phyloP scores from a whole-genome alignment of 2,797 vertebrate genomes.

The Saguinus oedipus region DNA sequence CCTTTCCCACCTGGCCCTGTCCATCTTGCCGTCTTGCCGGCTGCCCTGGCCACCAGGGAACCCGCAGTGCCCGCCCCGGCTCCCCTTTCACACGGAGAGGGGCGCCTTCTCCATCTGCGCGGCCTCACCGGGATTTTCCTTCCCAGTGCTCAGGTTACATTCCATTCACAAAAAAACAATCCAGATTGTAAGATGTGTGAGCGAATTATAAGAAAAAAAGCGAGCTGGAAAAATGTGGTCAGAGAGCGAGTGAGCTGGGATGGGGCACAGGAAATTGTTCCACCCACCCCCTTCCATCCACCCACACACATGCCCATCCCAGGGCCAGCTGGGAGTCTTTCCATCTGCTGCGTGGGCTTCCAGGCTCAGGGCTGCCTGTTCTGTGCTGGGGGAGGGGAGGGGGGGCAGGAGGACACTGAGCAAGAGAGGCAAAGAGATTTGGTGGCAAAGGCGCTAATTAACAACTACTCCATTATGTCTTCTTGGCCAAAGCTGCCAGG shows the following conservation, averaged over 20 bases:
- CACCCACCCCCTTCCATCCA: background rate
- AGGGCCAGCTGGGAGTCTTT: slow-evolving; percentile 5
- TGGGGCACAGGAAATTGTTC: slow-evolving; percentile 15
- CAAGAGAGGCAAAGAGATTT: background rate
- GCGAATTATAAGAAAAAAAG: background rate
- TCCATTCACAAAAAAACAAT: slow-evolving; percentile 78
- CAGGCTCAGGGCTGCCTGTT: background rate
- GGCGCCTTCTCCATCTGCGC: slow-evolving; percentile 68
- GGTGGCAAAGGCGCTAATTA: background rate
- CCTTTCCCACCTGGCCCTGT: slow-evolving; percentile 80
- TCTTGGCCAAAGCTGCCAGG: background rate
- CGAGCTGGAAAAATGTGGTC: slow-evolving; percentile 38
- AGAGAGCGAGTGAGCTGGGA: background rate
- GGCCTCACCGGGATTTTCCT: slow-evolving; percentile 33
- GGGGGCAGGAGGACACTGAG: background rate
- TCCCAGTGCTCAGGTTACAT: background rate
- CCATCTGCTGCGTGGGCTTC: slow-evolving; percentile 44
- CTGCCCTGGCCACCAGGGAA: background rate
- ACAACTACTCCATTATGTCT: background rate
- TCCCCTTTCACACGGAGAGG: slow-evolving; percentile 15
- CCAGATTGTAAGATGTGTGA: background rate
- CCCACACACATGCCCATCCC: background rate
- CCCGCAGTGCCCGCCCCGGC: background rate
- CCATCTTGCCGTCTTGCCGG: background rate
- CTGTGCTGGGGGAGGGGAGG: background rate